phyloP scores from a whole-genome alignment of 2,888 invertebrate species.

The Alviniconcha strummeri region DNA sequence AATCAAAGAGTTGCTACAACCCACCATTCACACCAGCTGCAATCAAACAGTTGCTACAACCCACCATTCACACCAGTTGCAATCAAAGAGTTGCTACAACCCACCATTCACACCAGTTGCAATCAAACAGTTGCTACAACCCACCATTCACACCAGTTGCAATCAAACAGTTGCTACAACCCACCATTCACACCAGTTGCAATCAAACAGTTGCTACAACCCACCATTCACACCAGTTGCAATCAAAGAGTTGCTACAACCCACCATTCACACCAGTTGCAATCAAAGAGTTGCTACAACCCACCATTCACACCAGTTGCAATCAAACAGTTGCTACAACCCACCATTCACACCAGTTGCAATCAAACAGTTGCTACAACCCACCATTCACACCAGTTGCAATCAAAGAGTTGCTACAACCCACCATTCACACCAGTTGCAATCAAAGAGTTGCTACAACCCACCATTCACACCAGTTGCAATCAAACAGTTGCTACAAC shows the following conservation, averaged over 20 bases:
- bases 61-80: background rate
- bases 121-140: background rate
- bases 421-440: background rate
- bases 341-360: background rate
- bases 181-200: background rate
- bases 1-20: background rate
- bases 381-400: background rate
- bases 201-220: too few relatives aligned
- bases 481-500: background rate
- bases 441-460: too few relatives aligned
- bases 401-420: background rate
- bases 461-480: background rate
- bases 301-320: background rate
- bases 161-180: background rate
- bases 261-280: background rate
- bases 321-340: too few relatives aligned
- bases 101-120: background rate
- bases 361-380: background rate
- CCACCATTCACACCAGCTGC: background rate
- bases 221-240: background rate
- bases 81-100: too few relatives aligned
- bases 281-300: background rate
- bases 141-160: background rate
- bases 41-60: background rate
- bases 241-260: background rate